Evolutionary conservation across 2,797 vertebrate species (phyloP), one percentile per base, ranked within the genome.

Genomic region (Australoheros facetus): DNA sequence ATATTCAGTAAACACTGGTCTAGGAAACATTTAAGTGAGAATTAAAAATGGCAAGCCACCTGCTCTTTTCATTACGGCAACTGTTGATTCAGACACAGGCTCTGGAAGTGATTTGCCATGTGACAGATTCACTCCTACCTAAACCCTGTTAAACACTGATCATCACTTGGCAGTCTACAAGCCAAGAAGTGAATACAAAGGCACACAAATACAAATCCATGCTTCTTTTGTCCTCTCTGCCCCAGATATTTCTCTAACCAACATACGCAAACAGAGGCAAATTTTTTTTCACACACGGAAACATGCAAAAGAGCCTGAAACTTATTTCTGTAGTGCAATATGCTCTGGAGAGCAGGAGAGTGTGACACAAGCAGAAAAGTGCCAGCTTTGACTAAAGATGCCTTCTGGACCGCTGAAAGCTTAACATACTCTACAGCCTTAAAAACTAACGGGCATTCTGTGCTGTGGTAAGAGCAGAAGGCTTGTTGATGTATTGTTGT

Each of bases 21-120:
- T 82, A 87, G 87, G 83, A 91, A 85, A 75, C 71, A 82, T 94
- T 92, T 88, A 93, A 90, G 92, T 81, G 87, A 86, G 81, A 91
- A 94, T 94, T 92, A 91, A 92, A 94, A 93, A 93, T 89, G 90
- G 89, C 91, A 91, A 85, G 91, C 92, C 93, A 94, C 92, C 94
- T 94, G 94, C 86, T 94, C 88, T 80, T 87, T 91, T 93, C 86
- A 91, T 92, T 91, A 87, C 58, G 80, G 88, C 88, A 89, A 92
- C 88, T 90, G 90, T 91, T 93, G 87, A 91, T 91, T 91, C 83
- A 85, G 76, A 82, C 81, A 83, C 77, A 62, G 86, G 74, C 77
- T 76, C 85, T 76, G 88, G 77, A 83, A 79, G 79, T 85, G 82
- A 91, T 89, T 82, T 89, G 82, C 82, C 85, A 86, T 85, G 84